Conservation (phyloP, 1,140 invertebrate genomes). For the Nasonia vitripennis region DNA sequence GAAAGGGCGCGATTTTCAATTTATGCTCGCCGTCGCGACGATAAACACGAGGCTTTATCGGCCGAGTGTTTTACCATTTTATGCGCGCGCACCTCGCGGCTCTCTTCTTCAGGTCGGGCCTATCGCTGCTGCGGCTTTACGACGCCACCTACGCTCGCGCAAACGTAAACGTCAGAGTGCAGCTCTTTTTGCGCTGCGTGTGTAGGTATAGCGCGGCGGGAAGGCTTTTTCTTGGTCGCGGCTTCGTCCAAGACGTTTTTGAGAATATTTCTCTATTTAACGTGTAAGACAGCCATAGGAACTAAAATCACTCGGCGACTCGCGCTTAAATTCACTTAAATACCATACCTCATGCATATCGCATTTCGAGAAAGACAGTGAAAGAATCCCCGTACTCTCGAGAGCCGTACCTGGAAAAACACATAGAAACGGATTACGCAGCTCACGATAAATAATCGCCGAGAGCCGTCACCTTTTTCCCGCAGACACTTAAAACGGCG, state of each 20-base stretch:
- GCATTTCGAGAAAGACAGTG: too few species aligned
- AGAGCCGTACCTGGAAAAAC: not conserved
- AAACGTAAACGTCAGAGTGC: slow-evolving; percentile 20
- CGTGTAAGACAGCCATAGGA: too few species aligned
- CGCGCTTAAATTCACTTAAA: not conserved
- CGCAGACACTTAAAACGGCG: slow-evolving; percentile 8
- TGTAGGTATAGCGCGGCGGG: not conserved
- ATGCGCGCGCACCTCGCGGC: not conserved
- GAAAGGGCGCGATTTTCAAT: slow-evolving; percentile 33
- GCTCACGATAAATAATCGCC: slow-evolving; percentile 8
- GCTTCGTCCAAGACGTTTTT: too few species aligned
- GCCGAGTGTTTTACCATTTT: slow-evolving; percentile 3
- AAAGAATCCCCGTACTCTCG: not conserved
- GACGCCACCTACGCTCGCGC: slow-evolving; percentile 26
- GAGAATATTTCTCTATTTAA: too few species aligned
- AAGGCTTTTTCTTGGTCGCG: too few species aligned
- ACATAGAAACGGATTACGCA: not conserved
- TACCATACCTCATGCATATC: not conserved
- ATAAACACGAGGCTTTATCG: slow-evolving; percentile 32
- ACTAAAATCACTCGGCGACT: too few species aligned
- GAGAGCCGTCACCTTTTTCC: not conserved
- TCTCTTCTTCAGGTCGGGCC: not conserved
- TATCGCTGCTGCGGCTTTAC: slow-evolving; percentile 17
- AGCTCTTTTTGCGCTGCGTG: not conserved
- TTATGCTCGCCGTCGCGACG: not conserved